These are phyloP conservation scores for Leguminivora glycinivorella DNA, from an alignment of 1,140 invertebrate species.

Conservation along the genomic window DNA sequence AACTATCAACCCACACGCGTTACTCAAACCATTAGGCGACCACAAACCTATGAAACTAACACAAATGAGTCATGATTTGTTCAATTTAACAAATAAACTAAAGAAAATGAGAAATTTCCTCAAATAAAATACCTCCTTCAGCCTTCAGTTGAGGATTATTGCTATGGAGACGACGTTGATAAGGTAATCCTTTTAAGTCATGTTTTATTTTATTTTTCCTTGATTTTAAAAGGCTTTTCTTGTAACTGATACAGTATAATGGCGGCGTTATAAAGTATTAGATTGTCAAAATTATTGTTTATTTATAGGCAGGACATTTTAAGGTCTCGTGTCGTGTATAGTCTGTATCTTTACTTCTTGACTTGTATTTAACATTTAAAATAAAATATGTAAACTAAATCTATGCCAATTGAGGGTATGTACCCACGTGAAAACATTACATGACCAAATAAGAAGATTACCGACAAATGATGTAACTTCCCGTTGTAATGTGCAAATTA, in stretches of 20 bases:
- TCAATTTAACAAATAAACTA: neutral
- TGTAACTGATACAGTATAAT: neutral
- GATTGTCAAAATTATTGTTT: neutral
- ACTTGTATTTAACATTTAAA: too few relatives aligned
- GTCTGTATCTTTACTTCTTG: neutral
- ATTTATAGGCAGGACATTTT: neutral
- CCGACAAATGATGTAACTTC: too few relatives aligned
- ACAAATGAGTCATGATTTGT: neutral
- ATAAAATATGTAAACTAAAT: too few relatives aligned
- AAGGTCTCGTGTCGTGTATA: neutral
- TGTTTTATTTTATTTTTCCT: neutral
- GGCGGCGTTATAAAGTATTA: neutral
- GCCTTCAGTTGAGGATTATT: neutral
- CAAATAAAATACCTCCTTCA: neutral
- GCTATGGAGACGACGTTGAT: neutral
- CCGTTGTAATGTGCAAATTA: too few relatives aligned
- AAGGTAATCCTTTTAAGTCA: neutral
- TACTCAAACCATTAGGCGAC: too few relatives aligned
- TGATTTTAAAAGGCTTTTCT: neutral
- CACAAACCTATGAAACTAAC: neutral
- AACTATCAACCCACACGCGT: too few relatives aligned
- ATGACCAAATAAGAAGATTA: too few relatives aligned
- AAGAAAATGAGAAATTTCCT: neutral
- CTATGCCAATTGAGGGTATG: too few relatives aligned
- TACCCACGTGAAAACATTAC: too few relatives aligned